Base-by-base conservation (phyloP, 2,797 vertebrate genomes). In the Phylloscopus collybita region DNA sequence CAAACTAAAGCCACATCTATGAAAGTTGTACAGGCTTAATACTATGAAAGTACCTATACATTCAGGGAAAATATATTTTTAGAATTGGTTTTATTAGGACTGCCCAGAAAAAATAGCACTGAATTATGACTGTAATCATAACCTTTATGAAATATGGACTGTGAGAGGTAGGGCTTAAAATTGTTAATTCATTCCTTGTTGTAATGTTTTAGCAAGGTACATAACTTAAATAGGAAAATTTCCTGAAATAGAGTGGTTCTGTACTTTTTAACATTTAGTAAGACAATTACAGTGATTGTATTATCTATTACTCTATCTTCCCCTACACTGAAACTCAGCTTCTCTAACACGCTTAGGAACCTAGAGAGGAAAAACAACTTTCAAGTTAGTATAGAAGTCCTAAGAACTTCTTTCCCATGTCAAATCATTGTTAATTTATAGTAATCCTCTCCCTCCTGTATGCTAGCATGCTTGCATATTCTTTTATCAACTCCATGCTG, bases 361-460 rank as follows among this genome's bases (percentile, higher is more conserved):
- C 34, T 56, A 36, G 25, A 45, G 23, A 7, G 4, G 9, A 18
- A 80, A 75, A 56, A 42, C 7, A 8, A 53, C 50, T 76, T 69
- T 60, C 36, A 47, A 45, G 9, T 67, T 82, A 62, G 18, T 69
- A 38, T n/a, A 32, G 50, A 69, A 83, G 30, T 87, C 54, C n/a
- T 92, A 72, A 78, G 27, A 72, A 50, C 26, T 20, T 78, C 88
- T 79, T 86, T 51, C 21, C 50, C 26, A 25, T 79, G 60, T 64
- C 75, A 82, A n/a, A 90, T 93, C 78, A 38, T 64, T 94, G 50
- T 59, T 76, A 57, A 59, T 93, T 90, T 82, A 36, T 60, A 72
- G 80, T 71, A 69, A 81, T 83, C 60, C 64, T 80, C 19, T 36
- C 38, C 65, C 66, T 92, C 47, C 40, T 38, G 3, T 74, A n/a